Base-by-base conservation (phyloP, 2,888 invertebrate genomes). In the Polyploca ridens region DNA sequence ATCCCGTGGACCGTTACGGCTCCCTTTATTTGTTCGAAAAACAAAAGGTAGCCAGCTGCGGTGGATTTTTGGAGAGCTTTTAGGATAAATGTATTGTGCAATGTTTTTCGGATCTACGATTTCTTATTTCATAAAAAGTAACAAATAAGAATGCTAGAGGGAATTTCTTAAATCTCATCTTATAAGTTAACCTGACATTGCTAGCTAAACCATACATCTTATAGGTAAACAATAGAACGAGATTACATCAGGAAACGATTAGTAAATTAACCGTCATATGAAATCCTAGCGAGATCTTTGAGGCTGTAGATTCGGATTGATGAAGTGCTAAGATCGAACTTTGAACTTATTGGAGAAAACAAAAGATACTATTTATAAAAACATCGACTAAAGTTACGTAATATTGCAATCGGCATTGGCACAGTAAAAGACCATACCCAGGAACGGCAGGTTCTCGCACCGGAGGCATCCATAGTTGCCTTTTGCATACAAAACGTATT, bases 361-460 rank as follows among this genome's bases (percentile, higher is more conserved):
- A 41, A 41, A 41, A 3, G 8, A 14, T 5, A 14, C n/a, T 5
- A 46, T 46, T n/a, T 6, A 46, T n/a, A 46, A 44, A 44, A 65
- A 64, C 58, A 62, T 58, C 63, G 54, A 46, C 65, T 59, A 62
- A n/a, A 46, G 63, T 67, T 69, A 46, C 46, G 46, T 75, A 27
- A 58, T 58, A 58, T 33, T 8, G 58, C 16, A 1, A 27, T 58
- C 5, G 27, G 13, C 13, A 41, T 13, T 41, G 41, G 41, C 13
- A 33, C 33, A 58, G 27, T n/a, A 35, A 35, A 33, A 14, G 35
- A 33, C 58, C 33, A 33, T n/a, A 33, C 33, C 35, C 58, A 58
- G 7, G 33, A 35, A 33, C n/a, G 8, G 35, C n/a, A 33, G 58
- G 6, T 41, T 35, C 35, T 35, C 16, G 8, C 41, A 61, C 41